Conservation (phyloP, 1,140 invertebrate genomes). For the Atta cephalotes region DNA sequence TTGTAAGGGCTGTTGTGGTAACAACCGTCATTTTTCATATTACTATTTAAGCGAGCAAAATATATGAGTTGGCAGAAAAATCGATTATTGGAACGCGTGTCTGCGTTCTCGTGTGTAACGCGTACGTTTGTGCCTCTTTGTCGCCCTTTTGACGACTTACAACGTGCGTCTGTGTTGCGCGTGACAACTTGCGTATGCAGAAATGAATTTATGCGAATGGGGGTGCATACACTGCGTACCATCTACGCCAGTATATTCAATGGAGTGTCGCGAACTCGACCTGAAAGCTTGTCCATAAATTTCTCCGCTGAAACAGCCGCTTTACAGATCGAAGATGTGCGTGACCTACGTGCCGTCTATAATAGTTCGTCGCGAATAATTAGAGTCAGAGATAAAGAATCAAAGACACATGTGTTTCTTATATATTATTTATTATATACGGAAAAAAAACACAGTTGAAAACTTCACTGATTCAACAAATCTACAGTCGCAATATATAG, state of each 20-base stretch:
- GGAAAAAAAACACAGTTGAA: no score
- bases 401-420: neutral
- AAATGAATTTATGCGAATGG: constrained; percentile 43
- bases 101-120: neutral
- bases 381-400: neutral
- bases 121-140: neutral
- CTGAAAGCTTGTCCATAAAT: constrained; percentile 45
- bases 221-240: neutral
- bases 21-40: neutral
- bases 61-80: neutral
- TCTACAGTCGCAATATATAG: no score
- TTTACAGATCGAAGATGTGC: constrained; percentile 20
- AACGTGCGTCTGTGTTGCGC: neutral
- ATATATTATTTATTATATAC: neutral
- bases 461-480: no score
- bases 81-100: neutral
- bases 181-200: neutral
- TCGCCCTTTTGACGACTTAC: neutral
- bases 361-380: neutral
- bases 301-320: constrained; percentile 26
- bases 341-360: neutral
- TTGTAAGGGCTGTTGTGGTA: neutral
- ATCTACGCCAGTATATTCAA: neutral
- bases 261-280: constrained; percentile 32
- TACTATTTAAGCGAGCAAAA: neutral